phyloP scores from a whole-genome alignment of 2,888 invertebrate genomes.

The Orchesella flavescens region DNA sequence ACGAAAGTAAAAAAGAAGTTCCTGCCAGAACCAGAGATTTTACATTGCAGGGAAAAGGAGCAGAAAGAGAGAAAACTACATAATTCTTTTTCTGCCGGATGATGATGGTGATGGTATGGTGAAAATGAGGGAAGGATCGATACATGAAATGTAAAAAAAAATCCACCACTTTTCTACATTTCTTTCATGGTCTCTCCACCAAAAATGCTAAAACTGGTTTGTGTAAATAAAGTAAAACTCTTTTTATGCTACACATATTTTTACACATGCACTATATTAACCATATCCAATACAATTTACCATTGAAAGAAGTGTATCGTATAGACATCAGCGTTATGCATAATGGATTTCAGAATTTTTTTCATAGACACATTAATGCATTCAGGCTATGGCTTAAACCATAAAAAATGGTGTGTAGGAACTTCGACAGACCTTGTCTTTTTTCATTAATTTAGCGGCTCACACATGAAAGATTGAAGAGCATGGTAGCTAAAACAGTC shows the following conservation, averaged over 20 bases:
- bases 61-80: slow-evolving; percentile 26
- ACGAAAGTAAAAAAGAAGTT: slow-evolving; percentile 45
- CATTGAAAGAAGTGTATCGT: too few species aligned
- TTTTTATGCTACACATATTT: too few species aligned
- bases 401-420: slow-evolving; percentile 13
- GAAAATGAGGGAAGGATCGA: slow-evolving; percentile 49
- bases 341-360: too few species aligned
- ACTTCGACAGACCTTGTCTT: slow-evolving; percentile 55
- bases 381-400: too few species aligned
- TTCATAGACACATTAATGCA: too few species aligned
- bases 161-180: slow-evolving; percentile 22
- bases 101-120: slow-evolving; percentile 34
- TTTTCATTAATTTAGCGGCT: slow-evolving; percentile 55
- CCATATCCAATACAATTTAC: too few species aligned
- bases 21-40: slow-evolving; percentile 40
- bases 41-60: neutral
- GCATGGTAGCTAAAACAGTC: slow-evolving; percentile 45
- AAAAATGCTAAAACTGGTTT: slow-evolving; percentile 2
- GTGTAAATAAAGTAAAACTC: too few species aligned
- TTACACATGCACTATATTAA: too few species aligned
- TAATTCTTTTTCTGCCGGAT: slow-evolving; percentile 12
- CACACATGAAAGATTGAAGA: slow-evolving; percentile 58
- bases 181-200: slow-evolving; percentile 22
- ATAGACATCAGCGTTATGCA: neutral
- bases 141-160: slow-evolving; percentile 41